phyloP scores from a whole-genome alignment of 2,888 invertebrate species.

The Physocephala rufipes region DNA sequence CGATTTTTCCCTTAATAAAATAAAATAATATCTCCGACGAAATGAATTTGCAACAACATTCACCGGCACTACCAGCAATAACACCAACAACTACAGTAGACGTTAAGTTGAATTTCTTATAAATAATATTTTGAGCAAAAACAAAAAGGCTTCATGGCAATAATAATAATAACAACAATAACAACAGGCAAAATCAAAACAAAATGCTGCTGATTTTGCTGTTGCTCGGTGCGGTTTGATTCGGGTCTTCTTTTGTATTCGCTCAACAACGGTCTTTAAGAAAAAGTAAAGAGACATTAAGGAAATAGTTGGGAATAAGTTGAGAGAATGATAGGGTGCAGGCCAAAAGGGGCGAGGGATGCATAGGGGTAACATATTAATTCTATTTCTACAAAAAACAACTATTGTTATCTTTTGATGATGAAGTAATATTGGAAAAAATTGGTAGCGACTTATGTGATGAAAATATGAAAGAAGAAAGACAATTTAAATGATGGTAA shows the following conservation, averaged over 20 bases:
- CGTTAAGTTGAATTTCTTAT: not conserved
- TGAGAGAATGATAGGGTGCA: not conserved
- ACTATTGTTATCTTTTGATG: too few species aligned
- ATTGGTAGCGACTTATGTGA: too few species aligned
- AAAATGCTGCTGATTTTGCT: too few species aligned
- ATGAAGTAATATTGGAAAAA: too few species aligned
- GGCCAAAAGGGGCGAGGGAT: not conserved
- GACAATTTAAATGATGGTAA: too few species aligned
- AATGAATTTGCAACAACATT: conserved; percentile 48
- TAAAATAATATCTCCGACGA: conserved; percentile 58
- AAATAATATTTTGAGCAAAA: too few species aligned
- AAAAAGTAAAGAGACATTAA: conserved; percentile 31
- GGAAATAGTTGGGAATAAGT: conserved; percentile 16
- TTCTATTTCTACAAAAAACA: too few species aligned
- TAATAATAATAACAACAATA: not conserved
- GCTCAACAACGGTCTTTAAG: too few species aligned
- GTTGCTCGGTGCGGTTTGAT: too few species aligned
- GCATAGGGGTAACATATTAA: not conserved
- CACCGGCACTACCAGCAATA: conserved; percentile 34
- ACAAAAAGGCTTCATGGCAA: not conserved
- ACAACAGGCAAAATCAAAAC: not conserved
- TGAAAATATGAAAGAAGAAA: too few species aligned
- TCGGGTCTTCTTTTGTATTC: too few species aligned
- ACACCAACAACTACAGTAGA: conserved; percentile 40
- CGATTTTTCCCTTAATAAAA: conserved; percentile 43